Conservation (phyloP, 2,797 vertebrate genomes). For the Chromobotia macracanthus region DNA sequence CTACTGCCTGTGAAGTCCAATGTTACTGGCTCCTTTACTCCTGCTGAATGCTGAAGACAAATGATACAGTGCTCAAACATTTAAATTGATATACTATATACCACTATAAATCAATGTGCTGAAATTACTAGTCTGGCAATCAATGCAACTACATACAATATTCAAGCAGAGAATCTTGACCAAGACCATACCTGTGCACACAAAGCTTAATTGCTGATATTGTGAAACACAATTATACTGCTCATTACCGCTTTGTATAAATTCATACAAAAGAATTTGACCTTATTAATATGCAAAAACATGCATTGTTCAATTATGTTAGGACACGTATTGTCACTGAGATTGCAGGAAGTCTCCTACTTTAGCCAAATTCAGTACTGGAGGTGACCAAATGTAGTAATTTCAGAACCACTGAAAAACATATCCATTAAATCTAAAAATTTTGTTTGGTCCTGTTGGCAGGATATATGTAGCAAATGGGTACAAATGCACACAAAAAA, state of each 20-base stretch:
- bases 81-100: neutral
- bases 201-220: neutral
- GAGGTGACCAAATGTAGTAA: too few species aligned
- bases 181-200: neutral
- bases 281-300: neutral
- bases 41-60: neutral
- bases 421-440: too few species aligned
- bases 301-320: too few species aligned
- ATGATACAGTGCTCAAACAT: neutral
- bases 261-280: neutral
- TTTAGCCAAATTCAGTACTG: too few species aligned
- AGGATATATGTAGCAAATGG: too few species aligned
- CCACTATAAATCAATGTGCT: neutral
- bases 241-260: neutral
- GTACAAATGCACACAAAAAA: too few species aligned
- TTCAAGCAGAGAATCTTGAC: neutral
- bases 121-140: neutral
- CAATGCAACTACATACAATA: neutral
- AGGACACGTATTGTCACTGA: too few species aligned
- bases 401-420: too few species aligned
- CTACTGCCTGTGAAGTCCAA: slow-evolving; percentile 1
- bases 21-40: slow-evolving; percentile 1
- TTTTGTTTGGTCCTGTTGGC: too few species aligned
- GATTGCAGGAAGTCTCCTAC: too few species aligned
- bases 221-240: neutral